Percentiles rank a stretch among this genome's conserved stretches.
Conservation (phyloP, 2,797 vertebrate species). For the Acipenser ruthenus region DNA sequence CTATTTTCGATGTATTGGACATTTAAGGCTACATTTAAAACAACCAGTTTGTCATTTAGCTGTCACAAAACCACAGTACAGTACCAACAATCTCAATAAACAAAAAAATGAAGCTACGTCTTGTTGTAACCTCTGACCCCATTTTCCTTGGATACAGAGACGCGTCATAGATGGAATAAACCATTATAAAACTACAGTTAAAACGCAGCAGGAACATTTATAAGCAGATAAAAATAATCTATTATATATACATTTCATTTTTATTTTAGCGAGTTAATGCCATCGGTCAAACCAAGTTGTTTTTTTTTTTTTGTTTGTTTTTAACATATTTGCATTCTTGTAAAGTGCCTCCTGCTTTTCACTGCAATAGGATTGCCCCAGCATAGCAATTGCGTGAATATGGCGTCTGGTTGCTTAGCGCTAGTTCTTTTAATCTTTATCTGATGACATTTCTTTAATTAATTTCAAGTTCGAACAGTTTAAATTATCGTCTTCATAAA, state of each 20-base stretch:
- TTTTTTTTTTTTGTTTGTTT: too few relatives aligned
- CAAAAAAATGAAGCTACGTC: too few relatives aligned
- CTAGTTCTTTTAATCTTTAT: slow-evolving; percentile 44
- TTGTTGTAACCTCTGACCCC: not conserved
- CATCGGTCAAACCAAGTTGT: too few relatives aligned
- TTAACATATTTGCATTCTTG: too few relatives aligned
- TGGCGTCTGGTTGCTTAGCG: slow-evolving; percentile 60
- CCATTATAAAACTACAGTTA: slow-evolving; percentile 24
- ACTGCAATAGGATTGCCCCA: slow-evolving; percentile 11
- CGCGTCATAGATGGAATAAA: slow-evolving; percentile 53
- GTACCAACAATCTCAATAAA: too few relatives aligned
- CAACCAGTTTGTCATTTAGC: too few relatives aligned
- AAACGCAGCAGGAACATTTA: too few relatives aligned
- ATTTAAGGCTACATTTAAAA: too few relatives aligned
- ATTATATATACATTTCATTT: not conserved
- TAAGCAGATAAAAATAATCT: not conserved
- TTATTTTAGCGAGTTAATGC: too few relatives aligned
- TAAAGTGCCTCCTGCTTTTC: too few relatives aligned
- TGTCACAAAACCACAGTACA: too few relatives aligned
- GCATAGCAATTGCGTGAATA: slow-evolving; percentile 48
- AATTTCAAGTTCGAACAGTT: not conserved
- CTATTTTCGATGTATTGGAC: too few relatives aligned
- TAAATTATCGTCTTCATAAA: not conserved
- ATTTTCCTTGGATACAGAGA: slow-evolving; percentile 47
- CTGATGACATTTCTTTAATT: slow-evolving; percentile 23